Evolutionary conservation across 2,113 vertebrate genomes (phyloP).

Genomic region (Thalassarche chlororhynchos): DNA sequence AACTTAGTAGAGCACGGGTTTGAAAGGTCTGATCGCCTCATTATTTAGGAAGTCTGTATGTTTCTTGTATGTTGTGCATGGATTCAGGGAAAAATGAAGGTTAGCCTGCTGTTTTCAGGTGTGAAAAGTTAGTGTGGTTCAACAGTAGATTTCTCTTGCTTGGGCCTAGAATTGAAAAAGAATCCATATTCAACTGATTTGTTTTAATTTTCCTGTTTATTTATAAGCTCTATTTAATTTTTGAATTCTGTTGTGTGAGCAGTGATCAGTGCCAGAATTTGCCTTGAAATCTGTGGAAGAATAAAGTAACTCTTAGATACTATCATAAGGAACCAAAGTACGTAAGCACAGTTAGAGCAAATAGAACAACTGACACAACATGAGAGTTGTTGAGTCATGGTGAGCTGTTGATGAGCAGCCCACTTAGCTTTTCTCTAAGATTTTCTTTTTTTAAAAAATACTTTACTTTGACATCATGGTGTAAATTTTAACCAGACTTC

Average conservation of each 20-base stretch:
- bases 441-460: background rate
- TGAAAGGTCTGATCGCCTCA: background rate
- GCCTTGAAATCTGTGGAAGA: background rate
- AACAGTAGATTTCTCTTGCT: background rate
- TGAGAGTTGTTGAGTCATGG: background rate
- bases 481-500: background rate
- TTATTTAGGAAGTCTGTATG: background rate
- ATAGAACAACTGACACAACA: background rate
- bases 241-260: background rate
- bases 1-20: background rate
- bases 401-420: background rate
- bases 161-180: background rate
- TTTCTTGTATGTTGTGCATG: accelerated
- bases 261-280: background rate
- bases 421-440: background rate
- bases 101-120: background rate
- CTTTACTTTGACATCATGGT: background rate
- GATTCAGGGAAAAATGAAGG: background rate
- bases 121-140: background rate
- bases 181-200: background rate
- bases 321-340: background rate
- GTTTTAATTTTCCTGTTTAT: background rate
- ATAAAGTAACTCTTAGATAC: background rate
- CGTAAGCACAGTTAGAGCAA: background rate
- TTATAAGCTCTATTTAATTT: background rate